Evolutionary conservation across 2,797 vertebrate genomes (phyloP).

Genomic region (Mergus octosetaceus): DNA sequence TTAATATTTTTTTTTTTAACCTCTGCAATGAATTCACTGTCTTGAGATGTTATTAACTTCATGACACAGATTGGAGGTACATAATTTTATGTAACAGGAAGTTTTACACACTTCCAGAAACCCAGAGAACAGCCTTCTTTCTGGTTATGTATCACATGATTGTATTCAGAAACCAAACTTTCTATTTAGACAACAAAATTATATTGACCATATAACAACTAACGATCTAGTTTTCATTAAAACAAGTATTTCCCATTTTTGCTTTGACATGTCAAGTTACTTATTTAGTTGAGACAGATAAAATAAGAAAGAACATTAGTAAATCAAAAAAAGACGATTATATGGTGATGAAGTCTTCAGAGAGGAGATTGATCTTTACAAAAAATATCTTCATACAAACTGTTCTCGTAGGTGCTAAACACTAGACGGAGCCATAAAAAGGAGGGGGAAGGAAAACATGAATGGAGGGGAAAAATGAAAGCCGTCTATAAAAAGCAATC

Average conservation of each 20-base stretch:
- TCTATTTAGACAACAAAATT: conserved; percentile 14
- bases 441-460: background rate
- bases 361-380: background rate
- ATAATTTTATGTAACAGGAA: background rate
- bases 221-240: conserved; percentile 2
- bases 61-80: background rate
- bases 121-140: background rate
- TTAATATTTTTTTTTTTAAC: background rate
- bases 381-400: background rate
- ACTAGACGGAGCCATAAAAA: background rate
- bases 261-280: background rate
- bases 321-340: background rate
- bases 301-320: background rate
- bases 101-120: background rate
- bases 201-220: background rate
- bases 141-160: background rate
- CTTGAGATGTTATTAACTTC: background rate
- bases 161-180: conserved; percentile 17
- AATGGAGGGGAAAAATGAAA: background rate
- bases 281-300: background rate
- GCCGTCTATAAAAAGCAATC: background rate
- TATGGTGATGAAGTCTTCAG: background rate
- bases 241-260: conserved; percentile 39
- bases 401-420: conserved; percentile 13
- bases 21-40: background rate